Conservation (phyloP, 2,113 vertebrate species). For the Larimichthys crocea region DNA sequence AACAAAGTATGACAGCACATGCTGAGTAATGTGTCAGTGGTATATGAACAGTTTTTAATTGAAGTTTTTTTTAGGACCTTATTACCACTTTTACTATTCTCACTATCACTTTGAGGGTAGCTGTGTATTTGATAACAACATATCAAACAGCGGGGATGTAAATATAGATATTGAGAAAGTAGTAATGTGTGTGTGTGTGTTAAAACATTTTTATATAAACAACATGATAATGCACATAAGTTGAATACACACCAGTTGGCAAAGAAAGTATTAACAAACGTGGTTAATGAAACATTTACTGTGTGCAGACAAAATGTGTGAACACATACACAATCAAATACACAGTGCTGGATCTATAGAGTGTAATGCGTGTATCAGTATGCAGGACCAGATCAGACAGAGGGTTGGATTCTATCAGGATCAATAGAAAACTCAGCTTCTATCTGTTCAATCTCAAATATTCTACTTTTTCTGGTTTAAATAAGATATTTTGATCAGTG, state of each 20-base stretch:
- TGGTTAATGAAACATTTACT: background rate
- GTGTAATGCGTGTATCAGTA: conserved; percentile 80
- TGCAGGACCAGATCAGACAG: conserved; percentile 64
- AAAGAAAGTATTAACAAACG: background rate
- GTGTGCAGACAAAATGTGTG: conserved; percentile 17
- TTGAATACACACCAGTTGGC: background rate
- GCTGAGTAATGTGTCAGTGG: background rate
- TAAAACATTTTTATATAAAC: background rate
- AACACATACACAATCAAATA: conserved; percentile 69
- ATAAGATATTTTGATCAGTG: conserved; percentile 5
- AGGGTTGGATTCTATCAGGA: conserved; percentile 63
- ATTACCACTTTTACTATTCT: conserved; percentile 2
- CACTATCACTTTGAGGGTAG: background rate
- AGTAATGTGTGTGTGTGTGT: background rate
- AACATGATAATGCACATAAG: background rate
- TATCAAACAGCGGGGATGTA: background rate
- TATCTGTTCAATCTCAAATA: conserved; percentile 23
- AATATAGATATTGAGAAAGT: background rate
- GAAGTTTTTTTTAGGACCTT: background rate
- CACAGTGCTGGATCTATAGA: conserved; percentile 72
- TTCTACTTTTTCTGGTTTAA: conserved; percentile 36
- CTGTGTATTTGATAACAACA: background rate
- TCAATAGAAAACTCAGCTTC: conserved; percentile 73
- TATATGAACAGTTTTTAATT: background rate
- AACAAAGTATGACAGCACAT: conserved; percentile 2